phyloP scores from a whole-genome alignment of 2,797 vertebrate species.

The Tachyglossus aculeatus region DNA sequence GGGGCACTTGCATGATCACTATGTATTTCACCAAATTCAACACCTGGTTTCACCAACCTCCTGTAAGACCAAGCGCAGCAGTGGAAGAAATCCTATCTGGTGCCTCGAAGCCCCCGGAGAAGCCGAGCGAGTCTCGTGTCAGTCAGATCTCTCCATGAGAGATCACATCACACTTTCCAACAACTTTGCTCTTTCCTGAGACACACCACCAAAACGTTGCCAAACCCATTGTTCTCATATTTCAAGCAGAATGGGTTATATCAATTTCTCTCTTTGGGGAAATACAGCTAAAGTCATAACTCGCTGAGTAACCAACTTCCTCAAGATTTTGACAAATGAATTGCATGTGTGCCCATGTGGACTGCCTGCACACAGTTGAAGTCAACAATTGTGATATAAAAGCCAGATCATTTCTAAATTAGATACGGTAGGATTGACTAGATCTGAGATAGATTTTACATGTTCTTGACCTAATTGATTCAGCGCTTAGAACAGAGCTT shows the following conservation, averaged over 20 bases:
- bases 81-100: too few relatives aligned
- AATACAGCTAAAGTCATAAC: too few relatives aligned
- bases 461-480: neutral
- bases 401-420: neutral
- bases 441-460: neutral
- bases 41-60: too few relatives aligned
- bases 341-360: neutral
- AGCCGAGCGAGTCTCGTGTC: too few relatives aligned
- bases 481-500: too few relatives aligned
- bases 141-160: neutral
- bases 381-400: slow-evolving; percentile 7
- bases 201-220: neutral
- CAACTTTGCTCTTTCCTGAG: too few relatives aligned
- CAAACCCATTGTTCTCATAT: neutral
- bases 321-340: slow-evolving; percentile 34
- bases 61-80: too few relatives aligned
- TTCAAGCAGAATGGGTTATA: neutral
- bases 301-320: slow-evolving; percentile 37
- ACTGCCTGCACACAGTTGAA: neutral
- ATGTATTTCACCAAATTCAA: too few relatives aligned
- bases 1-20: too few relatives aligned
- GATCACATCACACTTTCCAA: neutral
- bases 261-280: too few relatives aligned
- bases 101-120: too few relatives aligned
- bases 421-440: neutral